These are phyloP conservation scores for Caenorhabditis afra DNA, from an alignment of 2,888 invertebrate genomes.

Conservation along the genomic window DNA sequence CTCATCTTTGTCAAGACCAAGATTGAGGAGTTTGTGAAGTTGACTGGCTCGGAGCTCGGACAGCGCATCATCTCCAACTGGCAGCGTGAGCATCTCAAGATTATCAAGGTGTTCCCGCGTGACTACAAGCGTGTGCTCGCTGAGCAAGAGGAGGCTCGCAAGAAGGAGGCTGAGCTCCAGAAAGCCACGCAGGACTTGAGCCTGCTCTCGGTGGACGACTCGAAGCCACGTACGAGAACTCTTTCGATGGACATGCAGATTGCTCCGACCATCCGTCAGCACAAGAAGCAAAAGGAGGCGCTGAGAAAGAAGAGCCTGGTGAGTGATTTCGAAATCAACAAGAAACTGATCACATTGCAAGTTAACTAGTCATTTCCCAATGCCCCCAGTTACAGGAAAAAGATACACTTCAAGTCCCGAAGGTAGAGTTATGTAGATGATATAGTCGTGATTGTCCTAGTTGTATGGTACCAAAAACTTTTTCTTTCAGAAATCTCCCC, in stretches of 20 bases:
- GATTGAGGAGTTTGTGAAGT: slow-evolving; percentile 89
- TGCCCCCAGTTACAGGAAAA: slow-evolving; percentile 41
- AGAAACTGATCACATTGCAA: neutral
- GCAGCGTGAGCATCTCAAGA: slow-evolving; percentile 87
- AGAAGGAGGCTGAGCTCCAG: slow-evolving; percentile 83
- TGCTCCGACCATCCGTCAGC: slow-evolving; percentile 62
- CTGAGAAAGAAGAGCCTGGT: slow-evolving; percentile 62
- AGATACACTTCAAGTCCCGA: slow-evolving; percentile 53
- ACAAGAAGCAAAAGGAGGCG: slow-evolving; percentile 55
- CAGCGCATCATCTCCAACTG: slow-evolving; percentile 88
- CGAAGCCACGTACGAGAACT: slow-evolving; percentile 60
- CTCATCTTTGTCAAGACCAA: slow-evolving; percentile 87
- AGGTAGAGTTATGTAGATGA: slow-evolving; percentile 58
- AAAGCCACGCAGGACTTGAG: slow-evolving; percentile 82
- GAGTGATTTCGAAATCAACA: neutral
- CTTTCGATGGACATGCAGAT: slow-evolving; percentile 80
- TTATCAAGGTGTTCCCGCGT: slow-evolving; percentile 96
- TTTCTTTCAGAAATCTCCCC: neutral
- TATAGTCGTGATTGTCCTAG: slow-evolving; percentile 56
- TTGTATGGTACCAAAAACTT: slow-evolving; percentile 14
- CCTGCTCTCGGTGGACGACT: slow-evolving; percentile 46
- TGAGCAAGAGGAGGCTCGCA: slow-evolving; percentile 82
- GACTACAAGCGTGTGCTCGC: slow-evolving; percentile 94
- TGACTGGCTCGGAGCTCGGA: slow-evolving; percentile 91
- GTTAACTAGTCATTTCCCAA: neutral